These are phyloP conservation scores for Clupea harengus DNA, from an alignment of 2,113 vertebrate species.

Conservation along the genomic window DNA sequence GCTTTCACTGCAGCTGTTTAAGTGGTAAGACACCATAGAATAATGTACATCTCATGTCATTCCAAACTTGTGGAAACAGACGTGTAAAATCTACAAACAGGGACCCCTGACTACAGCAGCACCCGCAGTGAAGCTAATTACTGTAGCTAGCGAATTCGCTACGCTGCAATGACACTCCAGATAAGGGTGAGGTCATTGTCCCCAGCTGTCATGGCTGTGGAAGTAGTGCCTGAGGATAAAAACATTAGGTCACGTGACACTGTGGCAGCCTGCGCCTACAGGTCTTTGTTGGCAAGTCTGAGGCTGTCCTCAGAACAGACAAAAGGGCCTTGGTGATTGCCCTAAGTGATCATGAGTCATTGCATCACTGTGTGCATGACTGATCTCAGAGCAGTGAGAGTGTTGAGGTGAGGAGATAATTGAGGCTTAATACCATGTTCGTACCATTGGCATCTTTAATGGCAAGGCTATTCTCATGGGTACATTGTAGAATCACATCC, in stretches of 20 bases:
- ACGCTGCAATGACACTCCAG: background rate
- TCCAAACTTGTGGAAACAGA: no score
- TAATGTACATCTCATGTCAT: no score
- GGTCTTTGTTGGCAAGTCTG: background rate
- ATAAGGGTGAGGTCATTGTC: background rate
- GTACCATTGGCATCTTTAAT: no score
- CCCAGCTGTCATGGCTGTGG: background rate
- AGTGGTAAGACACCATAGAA: no score
- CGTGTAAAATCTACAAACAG: background rate
- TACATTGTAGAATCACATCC: no score
- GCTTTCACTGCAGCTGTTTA: background rate
- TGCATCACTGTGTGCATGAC: no score
- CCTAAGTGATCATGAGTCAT: no score
- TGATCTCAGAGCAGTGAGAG: no score
- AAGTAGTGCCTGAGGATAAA: background rate
- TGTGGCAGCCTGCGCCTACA: background rate
- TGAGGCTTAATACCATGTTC: no score
- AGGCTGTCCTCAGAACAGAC: background rate
- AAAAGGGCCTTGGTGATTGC: background rate
- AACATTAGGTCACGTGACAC: background rate
- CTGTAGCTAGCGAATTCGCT: background rate
- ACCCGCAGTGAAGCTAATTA: background rate
- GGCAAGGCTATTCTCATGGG: no score
- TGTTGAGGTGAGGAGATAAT: no score
- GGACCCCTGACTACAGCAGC: background rate